Percentiles rank a stretch among this genome's conserved stretches.
Conservation (phyloP, 2,113 vertebrate species). For the Rhombomys opimus region DNA sequence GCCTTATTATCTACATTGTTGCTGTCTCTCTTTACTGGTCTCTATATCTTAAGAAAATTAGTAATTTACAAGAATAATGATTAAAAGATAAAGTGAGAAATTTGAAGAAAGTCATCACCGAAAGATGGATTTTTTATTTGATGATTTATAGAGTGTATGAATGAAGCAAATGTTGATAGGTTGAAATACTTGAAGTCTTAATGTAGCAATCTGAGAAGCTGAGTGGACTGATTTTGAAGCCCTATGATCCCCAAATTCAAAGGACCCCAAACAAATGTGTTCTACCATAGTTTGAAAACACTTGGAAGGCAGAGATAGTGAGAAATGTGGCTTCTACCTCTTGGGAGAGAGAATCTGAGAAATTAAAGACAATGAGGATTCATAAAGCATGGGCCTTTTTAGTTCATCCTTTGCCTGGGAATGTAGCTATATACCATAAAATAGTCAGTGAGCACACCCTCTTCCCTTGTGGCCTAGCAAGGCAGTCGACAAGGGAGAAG, state of each 20-base stretch:
- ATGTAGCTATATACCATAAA: not conserved
- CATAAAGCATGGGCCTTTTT: not conserved
- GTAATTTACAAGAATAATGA: not conserved
- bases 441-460: not conserved
- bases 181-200: not conserved
- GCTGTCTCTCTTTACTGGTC: not conserved
- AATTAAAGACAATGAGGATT: not conserved
- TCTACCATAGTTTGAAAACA: not conserved
- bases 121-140: not conserved
- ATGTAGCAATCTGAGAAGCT: not conserved
- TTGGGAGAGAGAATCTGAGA: not conserved
- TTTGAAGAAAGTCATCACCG: not conserved
- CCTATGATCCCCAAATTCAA: not conserved
- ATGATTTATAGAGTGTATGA: not conserved
- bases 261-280: not conserved
- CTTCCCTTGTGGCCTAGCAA: too few species aligned
- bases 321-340: conserved; percentile 4
- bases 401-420: not conserved
- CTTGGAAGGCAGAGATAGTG: not conserved
- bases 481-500: too few species aligned
- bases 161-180: not conserved
- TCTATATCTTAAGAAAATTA: not conserved
- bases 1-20: not conserved
- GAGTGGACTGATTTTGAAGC: not conserved
- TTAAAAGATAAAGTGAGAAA: not conserved